Evolutionary conservation across 2,888 invertebrate species (phyloP).

Genomic region (Choristoneura rosaceana): DNA sequence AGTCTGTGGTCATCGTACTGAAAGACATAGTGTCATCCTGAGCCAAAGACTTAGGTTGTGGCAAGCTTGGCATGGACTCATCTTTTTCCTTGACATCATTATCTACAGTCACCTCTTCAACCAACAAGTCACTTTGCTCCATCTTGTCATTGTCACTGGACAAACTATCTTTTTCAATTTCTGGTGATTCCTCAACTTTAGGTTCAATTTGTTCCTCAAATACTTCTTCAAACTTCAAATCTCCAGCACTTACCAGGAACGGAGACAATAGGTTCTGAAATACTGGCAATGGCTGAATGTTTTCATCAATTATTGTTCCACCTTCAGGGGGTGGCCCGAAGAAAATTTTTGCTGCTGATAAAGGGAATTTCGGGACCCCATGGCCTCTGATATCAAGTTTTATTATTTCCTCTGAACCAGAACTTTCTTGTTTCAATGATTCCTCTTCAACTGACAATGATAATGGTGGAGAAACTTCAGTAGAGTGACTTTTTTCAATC

Average conservation of each 20-base stretch:
- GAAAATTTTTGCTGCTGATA: conserved; percentile 73
- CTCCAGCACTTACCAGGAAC: conserved; percentile 69
- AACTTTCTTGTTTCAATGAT: conserved; percentile 59
- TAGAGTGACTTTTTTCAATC: conserved; percentile 51
- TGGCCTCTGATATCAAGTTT: conserved; percentile 80
- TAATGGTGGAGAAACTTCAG: conserved; percentile 41
- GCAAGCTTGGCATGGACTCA: conserved; percentile 51
- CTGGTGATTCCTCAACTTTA: conserved; percentile 54
- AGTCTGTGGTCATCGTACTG: conserved; percentile 88
- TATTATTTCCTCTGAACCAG: conserved; percentile 80
- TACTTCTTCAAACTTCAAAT: conserved; percentile 65
- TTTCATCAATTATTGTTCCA: conserved; percentile 62
- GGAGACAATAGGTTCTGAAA: conserved; percentile 74
- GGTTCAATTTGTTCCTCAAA: conserved; percentile 55
- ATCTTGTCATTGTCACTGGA: conserved; percentile 62
- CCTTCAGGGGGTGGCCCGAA: conserved; percentile 79
- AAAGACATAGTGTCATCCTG: conserved; percentile 77
- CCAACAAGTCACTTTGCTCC: conserved; percentile 70
- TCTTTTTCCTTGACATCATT: conserved; percentile 62
- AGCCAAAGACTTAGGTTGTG: conserved; percentile 69
- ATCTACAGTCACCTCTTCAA: conserved; percentile 74
- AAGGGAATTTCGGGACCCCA: conserved; percentile 67
- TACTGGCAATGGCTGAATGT: conserved; percentile 64
- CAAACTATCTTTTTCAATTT: conserved; percentile 57
- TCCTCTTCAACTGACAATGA: conserved; percentile 47